These are phyloP conservation scores for Cynodonichthys magdalenae DNA, from an alignment of 2,797 vertebrate genomes.

Conservation along the genomic window DNA sequence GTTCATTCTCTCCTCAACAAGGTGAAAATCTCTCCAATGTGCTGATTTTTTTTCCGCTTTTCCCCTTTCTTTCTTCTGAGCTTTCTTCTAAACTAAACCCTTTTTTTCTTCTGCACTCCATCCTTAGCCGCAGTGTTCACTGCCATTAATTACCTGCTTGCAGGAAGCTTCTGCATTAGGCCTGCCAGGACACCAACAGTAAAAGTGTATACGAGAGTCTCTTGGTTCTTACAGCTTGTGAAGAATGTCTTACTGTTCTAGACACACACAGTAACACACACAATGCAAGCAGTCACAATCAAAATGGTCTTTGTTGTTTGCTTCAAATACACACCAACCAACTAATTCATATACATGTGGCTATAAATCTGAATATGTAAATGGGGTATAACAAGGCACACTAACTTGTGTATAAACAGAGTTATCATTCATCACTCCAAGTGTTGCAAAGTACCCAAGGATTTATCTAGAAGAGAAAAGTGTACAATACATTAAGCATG, in stretches of 20 bases:
- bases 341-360: conserved; percentile 35
- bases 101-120: conserved; percentile 34
- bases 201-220: conserved; percentile 35
- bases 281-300: conserved; percentile 4
- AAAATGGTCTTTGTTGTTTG: conserved; percentile 26
- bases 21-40: conserved; percentile 40
- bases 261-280: conserved; percentile 15
- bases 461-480: conserved; percentile 69
- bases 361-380: conserved; percentile 59
- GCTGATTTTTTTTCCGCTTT: no score
- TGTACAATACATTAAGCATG: conserved; percentile 66
- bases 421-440: conserved; percentile 40
- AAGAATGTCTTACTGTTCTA: conserved; percentile 36
- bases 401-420: conserved; percentile 4
- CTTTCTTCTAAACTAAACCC: conserved; percentile 23
- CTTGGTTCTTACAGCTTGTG: conserved; percentile 38
- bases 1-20: conserved; percentile 27
- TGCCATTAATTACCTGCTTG: conserved; percentile 72
- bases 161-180: conserved; percentile 49
- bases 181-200: conserved; percentile 55
- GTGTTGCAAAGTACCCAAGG: conserved; percentile 44
- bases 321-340: conserved; percentile 15
- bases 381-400: conserved; percentile 37
- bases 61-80: not conserved
- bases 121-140: conserved; percentile 37